Base-by-base conservation (phyloP, 2,113 vertebrate genomes). In the Suncus etruscus region DNA sequence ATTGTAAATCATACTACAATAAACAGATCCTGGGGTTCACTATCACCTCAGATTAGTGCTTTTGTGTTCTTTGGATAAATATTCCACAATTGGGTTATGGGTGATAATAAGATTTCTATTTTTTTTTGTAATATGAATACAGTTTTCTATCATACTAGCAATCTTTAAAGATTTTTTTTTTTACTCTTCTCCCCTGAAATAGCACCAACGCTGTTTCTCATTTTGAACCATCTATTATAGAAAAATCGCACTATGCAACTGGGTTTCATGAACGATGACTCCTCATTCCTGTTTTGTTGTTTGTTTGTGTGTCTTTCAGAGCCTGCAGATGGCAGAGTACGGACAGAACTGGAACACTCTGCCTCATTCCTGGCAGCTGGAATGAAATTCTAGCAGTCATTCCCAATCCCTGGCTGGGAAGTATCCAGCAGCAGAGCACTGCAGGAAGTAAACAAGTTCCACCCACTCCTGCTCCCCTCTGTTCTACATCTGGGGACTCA, bases 401-500 rank as follows among this genome's bases (percentile, higher is more conserved):
- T 95, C 70, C 87, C 91, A 76, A 86, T 32, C 68, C 74, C 6
- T 51, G 63, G 80, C 91, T 93, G 92, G 66, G 31, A 18, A 25
- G 47, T 29, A 51, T 50, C 86, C 72, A 96, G 50, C 14, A 22
- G 11, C 73, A 69, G 63, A 81, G 3, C 63, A 47, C n/a, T 84
- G 39, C 47, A 83, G 92, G 92, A 95, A 96, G 89, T 86, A 92
- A 96, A 94, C 93, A 96, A 93, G 69, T 74, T 86, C 92, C 83
- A 82, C 92, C 93, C 94, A 81, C 80, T 75, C 88, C 54, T n/a
- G 63, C 86, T 89, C 88, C 89, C 65, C 80, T 93, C 96, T 90
- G 93, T 51, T 65, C 22, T 88, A 27, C 80, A 92, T 70, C 92
- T 94, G 92, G 88, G 87, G 73, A 81, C 27, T 70, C 48, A 24